These are phyloP conservation scores for Sogatella furcifera DNA, from an alignment of 1,140 invertebrate species.

Conservation along the genomic window DNA sequence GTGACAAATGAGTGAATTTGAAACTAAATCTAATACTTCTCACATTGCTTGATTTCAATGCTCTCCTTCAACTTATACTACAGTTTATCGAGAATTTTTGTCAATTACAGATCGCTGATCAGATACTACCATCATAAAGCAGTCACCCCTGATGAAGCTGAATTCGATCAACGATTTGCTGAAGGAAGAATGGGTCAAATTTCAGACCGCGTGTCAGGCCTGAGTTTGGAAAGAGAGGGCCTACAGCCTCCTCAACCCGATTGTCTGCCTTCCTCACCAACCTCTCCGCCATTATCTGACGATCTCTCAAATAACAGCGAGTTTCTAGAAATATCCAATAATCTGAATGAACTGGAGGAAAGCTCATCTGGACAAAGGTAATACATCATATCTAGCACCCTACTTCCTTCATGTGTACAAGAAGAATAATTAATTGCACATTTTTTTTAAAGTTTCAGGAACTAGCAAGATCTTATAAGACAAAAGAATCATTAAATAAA, in stretches of 20 bases:
- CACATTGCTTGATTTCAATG: too few species aligned
- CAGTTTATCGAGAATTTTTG: too few species aligned
- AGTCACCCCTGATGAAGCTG: conserved; percentile 14
- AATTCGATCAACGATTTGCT: not conserved
- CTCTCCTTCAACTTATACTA: too few species aligned
- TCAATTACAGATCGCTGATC: conserved; percentile 22
- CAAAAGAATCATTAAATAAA: too few species aligned
- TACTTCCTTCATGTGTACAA: too few species aligned
- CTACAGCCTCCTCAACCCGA: not conserved
- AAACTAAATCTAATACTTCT: too few species aligned
- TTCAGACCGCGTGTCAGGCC: conserved; percentile 16
- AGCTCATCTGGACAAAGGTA: not conserved
- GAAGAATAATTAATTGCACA: too few species aligned
- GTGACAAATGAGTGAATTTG: too few species aligned
- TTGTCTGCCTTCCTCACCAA: not conserved
- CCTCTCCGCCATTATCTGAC: not conserved
- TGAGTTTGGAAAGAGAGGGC: conserved; percentile 12
- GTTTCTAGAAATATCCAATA: not conserved
- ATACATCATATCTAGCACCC: too few species aligned
- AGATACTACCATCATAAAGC: conserved; percentile 24
- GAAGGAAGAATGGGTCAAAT: conserved; percentile 8
- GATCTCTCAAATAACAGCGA: not conserved
- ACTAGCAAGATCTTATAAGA: too few species aligned
- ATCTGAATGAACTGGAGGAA: not conserved
- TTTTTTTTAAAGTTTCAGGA: too few species aligned